phyloP scores from a whole-genome alignment of 1,140 invertebrate genomes.

The Adelges cooleyi region DNA sequence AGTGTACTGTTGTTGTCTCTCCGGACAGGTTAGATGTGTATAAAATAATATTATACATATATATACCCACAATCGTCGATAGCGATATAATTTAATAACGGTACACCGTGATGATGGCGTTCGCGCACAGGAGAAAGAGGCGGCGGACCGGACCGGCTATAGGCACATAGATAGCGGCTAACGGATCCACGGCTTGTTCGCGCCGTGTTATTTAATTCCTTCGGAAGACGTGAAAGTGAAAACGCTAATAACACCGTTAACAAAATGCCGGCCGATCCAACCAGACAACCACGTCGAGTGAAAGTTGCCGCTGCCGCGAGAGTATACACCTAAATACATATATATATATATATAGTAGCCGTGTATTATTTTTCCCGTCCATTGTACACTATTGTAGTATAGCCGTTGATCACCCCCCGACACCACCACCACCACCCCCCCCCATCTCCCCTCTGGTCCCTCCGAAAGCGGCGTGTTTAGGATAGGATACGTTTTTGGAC shows the following conservation, averaged over 20 bases:
- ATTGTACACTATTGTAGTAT: neutral
- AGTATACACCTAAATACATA: neutral
- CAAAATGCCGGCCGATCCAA: slow-evolving; percentile 25
- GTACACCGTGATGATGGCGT: neutral
- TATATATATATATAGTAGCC: neutral
- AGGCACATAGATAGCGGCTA: no score
- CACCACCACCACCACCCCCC: no score
- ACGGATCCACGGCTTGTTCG: neutral
- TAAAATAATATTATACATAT: no score
- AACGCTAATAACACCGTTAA: slow-evolving; percentile 28
- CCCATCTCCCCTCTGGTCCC: no score
- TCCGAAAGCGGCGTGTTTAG: no score
- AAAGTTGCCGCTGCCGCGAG: slow-evolving; percentile 18
- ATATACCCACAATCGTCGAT: neutral
- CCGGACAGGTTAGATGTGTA: no score
- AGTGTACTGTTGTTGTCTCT: no score
- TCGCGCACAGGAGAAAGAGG: slow-evolving; percentile 4
- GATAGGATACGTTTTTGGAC: no score
- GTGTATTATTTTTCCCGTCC: neutral
- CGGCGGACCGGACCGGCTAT: neutral
- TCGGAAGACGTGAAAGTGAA: slow-evolving; percentile 26
- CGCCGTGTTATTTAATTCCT: slow-evolving; percentile 19
- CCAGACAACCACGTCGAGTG: slow-evolving; percentile 2
- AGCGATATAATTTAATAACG: slow-evolving; percentile 14
- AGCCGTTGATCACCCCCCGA: no score